Base-by-base conservation (phyloP, 2,113 vertebrate genomes). In the Malurus elegans region DNA sequence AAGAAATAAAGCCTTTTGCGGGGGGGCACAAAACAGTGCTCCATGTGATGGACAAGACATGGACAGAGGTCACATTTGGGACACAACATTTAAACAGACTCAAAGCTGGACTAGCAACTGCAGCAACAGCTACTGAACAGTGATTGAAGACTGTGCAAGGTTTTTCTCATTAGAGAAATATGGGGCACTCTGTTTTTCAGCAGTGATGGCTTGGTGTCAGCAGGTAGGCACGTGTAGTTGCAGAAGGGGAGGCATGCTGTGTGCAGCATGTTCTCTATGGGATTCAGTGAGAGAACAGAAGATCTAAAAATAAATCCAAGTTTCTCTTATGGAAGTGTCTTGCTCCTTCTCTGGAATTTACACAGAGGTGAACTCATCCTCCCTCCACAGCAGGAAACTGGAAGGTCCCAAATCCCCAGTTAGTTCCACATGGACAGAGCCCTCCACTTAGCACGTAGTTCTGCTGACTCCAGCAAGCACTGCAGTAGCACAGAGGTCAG, bases 371-470 rank as follows among this genome's bases (percentile, higher is more conserved):
- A 92, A 83, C n/a, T 71, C 44, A 31, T 78, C 64, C 20, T 88
- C 38, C 47, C 42, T 80, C 56, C 40, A 42, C 64, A 92, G 42
- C 60, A 90, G 86, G 82, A 73, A 88, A 66, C 40, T 50, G 51
- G 56, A 91, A 86, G 82, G 67, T 90, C 72, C 60, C 42, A 57
- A 85, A 79, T 92, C 54, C 66, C 81, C 47, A 38, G 76, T 92
- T 94, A 92, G 72, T 86, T 96, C 89, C 86, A 94, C 86, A 56
- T 58, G 86, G 73, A 70, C 58, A 92, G 60, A 86, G 67, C 50
- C 58, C 83, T 78, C 64, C 91, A 78, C 47, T 92, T 94, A 76
- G 60, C 51, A 48, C 2, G 0, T n/a, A 86, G 67, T 80, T 94
- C 84, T 92, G 82, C 92, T 94, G 71, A 84, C 60, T 80, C 34